phyloP scores from a whole-genome alignment of 1,140 invertebrate species.

The Trissolcus basalis region DNA sequence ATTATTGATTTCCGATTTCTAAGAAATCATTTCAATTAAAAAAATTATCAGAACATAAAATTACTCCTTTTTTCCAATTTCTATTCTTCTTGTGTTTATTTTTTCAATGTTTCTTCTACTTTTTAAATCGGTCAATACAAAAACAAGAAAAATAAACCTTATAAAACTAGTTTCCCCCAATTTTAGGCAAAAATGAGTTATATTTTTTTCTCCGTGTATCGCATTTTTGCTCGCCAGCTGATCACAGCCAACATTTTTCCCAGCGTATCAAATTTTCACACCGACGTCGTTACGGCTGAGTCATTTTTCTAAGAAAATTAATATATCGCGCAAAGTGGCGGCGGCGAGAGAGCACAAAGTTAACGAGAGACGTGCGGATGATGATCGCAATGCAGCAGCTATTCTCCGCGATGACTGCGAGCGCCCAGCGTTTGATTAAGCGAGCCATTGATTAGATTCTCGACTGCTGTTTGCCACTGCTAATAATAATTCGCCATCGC shows the following conservation, averaged over 20 bases:
- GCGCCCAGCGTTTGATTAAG: slow-evolving; percentile 7
- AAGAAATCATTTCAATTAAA: too few species aligned
- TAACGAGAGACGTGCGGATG: slow-evolving; percentile 12
- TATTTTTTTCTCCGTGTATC: too few species aligned
- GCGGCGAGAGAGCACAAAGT: background rate
- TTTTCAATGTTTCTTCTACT: too few species aligned
- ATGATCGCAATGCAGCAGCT: background rate
- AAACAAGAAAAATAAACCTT: too few species aligned
- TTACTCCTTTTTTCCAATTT: too few species aligned
- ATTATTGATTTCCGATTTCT: too few species aligned
- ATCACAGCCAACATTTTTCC: slow-evolving; percentile 4
- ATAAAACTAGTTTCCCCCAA: too few species aligned
- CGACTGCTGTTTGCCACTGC: slow-evolving; percentile 20
- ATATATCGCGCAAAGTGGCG: slow-evolving; percentile 20
- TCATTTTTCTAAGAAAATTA: slow-evolving; percentile 29
- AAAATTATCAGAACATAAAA: too few species aligned
- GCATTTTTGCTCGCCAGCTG: background rate
- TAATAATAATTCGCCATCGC: slow-evolving; percentile 17
- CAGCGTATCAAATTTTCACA: slow-evolving; percentile 15
- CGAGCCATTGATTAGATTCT: slow-evolving; percentile 18
- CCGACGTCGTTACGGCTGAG: slow-evolving; percentile 5
- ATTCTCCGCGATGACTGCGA: background rate
- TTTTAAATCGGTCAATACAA: too few species aligned
- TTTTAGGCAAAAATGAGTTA: too few species aligned
- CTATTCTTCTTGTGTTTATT: too few species aligned